Base-by-base conservation (phyloP, 1,140 invertebrate species). In the Calephelis nemesis region DNA sequence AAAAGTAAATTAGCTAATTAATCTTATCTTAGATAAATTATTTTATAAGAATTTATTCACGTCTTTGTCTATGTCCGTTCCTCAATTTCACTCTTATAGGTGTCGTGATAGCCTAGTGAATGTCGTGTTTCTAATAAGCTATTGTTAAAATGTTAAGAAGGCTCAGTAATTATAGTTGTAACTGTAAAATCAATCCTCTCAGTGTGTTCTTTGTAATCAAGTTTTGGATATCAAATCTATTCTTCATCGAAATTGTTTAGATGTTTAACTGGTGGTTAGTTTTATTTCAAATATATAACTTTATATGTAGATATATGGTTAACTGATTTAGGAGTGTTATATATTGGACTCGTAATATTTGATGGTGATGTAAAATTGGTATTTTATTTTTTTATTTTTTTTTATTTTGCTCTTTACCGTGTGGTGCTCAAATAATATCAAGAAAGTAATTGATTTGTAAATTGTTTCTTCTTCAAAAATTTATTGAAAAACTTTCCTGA, bases 61-160 rank as follows among this genome's bases (percentile, higher is more conserved):
- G 70, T 84, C 84, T 88, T 86, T 81, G 73, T 87, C 85, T 88
- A 87, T 88, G 85, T 89, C 86, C 87, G 86, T 91, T 88, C 83
- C 83, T 89, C 87, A 76, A 86, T 88, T 91, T 91, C 88, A 72
- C 83, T 88, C 85, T 89, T 88, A 87, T 90, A 88, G 85, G 76
- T 91, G 87, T 91, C 87, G 88, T 91, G 83, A 84, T 89, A 89
- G 88, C 70, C 75, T 91, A 91, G 87, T 88, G 62, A 81, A 74
- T 87, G 88, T 91, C 83, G 87, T 91, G 84, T 87, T 82, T 83
- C 76, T 82, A 73, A 79, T 74, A 78, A 77, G 66, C 72, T 78
- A 76, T 77, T 69, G 54, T 68, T 74, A 77, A 69, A 40, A 67
- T 74, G 65, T 66, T 86, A 87, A 84, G 82, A 73, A 84, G 77